Conservation (phyloP, 2,888 invertebrate genomes). For the Laspeyria flexula region DNA sequence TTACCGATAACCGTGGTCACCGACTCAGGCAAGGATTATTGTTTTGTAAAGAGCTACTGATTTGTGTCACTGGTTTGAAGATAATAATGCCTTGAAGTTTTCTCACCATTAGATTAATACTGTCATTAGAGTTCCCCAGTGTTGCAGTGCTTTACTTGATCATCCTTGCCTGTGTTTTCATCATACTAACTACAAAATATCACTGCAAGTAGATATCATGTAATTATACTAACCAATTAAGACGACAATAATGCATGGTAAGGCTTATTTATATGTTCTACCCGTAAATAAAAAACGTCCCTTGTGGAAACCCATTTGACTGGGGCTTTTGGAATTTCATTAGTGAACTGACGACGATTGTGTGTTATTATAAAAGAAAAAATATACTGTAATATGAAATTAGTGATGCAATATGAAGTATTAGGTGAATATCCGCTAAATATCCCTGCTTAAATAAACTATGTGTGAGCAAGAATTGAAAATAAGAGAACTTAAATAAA, state of each 20-base stretch:
- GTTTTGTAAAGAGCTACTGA: slow-evolving; percentile 85
- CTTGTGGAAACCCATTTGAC: slow-evolving; percentile 49
- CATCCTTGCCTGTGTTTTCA: slow-evolving; percentile 87
- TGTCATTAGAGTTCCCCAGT: slow-evolving; percentile 82
- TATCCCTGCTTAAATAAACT: slow-evolving; percentile 47
- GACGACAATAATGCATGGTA: slow-evolving; percentile 71
- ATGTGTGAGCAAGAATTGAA: slow-evolving; percentile 49
- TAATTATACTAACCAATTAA: slow-evolving; percentile 71
- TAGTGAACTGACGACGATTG: not conserved
- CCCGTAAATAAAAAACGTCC: slow-evolving; percentile 34
- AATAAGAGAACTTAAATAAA: not conserved
- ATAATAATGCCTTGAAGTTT: slow-evolving; percentile 84
- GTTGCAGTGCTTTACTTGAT: slow-evolving; percentile 86
- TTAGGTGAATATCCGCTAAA: slow-evolving; percentile 17
- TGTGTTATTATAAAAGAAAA: not conserved
- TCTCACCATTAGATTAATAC: slow-evolving; percentile 83
- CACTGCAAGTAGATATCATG: slow-evolving; percentile 77
- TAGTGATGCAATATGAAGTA: too few relatives aligned
- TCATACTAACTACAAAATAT: slow-evolving; percentile 77
- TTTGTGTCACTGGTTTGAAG: slow-evolving; percentile 84
- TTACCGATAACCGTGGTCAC: slow-evolving; percentile 88
- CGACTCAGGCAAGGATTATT: slow-evolving; percentile 87
- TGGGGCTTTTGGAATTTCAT: slow-evolving; percentile 42
- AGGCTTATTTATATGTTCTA: slow-evolving; percentile 67
- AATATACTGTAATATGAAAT: not conserved